Evolutionary conservation across 1,140 invertebrate species (phyloP), one percentile per base, ranked within the genome.

Genomic region (Lepidurus couesii): DNA sequence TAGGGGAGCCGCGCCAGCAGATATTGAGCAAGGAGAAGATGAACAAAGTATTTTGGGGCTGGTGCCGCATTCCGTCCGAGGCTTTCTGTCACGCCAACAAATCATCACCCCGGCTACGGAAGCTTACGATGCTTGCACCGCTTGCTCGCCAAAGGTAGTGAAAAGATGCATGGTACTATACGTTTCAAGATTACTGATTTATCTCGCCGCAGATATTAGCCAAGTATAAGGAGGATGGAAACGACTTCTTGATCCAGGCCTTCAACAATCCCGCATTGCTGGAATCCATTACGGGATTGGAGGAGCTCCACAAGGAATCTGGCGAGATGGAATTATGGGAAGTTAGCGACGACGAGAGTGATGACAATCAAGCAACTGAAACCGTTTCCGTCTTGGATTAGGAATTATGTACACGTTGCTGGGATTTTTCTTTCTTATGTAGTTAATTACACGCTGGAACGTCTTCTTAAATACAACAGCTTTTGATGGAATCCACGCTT

Each of bases 21-120:
- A 86, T 73, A 90, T 87, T 81, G 87, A 87, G 80, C 75, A 11
- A 84, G 85, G 45, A 83, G 84, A 24, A 83, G 81, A 79, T 44
- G n/a, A 83, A 85, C 76, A 82, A 85, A 91, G 92, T 47, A 85
- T 92, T 42, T 86, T 98, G 0, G 97, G 97, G 8, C 87, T 93
- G 0, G 87, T 98, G 45, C 97, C 97, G 1, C 97, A 99, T 85
- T 96, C 96, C 34, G 93, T 99, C 78, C 87, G 97, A 73, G 96
- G 96, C 6, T 98, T 95, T 83, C 85, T 98, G 7, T 92, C 92
- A 81, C 89, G 89, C 75, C 95, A 92, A 84, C 90, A 92, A 79
- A 92, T 91, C 74, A 89, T 96, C 16, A 82, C 93, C 80, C 96
- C 96, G 9, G 91, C 94, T 13, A 93, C 92, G 44, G 86, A 90